Evolutionary conservation across 2,797 vertebrate genomes (phyloP).

Genomic region (Ambastaia sidthimunki): DNA sequence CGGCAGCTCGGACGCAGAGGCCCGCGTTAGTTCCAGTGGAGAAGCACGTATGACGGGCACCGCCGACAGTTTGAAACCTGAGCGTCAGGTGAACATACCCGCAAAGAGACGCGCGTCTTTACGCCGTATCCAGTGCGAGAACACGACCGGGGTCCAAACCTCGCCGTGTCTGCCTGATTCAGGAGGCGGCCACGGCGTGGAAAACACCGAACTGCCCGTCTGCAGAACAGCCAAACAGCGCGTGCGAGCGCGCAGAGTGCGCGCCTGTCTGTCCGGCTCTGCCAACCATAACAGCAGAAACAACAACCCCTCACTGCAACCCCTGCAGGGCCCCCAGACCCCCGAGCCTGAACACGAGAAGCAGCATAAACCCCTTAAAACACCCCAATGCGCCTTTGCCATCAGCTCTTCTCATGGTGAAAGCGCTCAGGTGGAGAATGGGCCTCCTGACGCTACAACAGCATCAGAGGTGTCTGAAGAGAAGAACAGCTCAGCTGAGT

Average conservation of each 20-base stretch:
- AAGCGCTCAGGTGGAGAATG: background rate
- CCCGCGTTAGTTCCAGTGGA: conserved; percentile 28
- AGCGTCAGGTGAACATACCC: conserved; percentile 7
- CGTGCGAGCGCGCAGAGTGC: conserved; percentile 60
- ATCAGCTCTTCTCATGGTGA: conserved; percentile 13
- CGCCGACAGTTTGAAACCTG: conserved; percentile 7
- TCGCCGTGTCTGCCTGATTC: conserved; percentile 34
- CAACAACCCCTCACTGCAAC: conserved; percentile 18
- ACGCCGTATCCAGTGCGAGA: conserved; percentile 33
- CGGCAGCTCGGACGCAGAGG: conserved; percentile 48
- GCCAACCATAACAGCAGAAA: conserved; percentile 43
- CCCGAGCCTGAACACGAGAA: background rate
- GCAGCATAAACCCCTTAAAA: conserved; percentile 4
- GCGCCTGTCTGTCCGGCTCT: conserved; percentile 54
- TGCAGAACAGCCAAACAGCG: conserved; percentile 58
- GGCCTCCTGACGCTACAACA: conserved; percentile 5
- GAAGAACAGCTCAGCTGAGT: background rate
- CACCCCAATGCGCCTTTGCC: conserved; percentile 1
- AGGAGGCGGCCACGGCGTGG: conserved; percentile 23
- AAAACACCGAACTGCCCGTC: conserved; percentile 44
- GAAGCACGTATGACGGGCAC: conserved; percentile 30
- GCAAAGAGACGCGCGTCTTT: conserved; percentile 10
- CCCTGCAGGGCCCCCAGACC: background rate
- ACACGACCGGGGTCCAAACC: conserved; percentile 32
- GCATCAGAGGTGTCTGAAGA: background rate